Percentiles rank a stretch among this genome's conserved stretches.
phyloP scores from a whole-genome alignment of 2,113 vertebrate species.

The Centropus bengalensis region DNA sequence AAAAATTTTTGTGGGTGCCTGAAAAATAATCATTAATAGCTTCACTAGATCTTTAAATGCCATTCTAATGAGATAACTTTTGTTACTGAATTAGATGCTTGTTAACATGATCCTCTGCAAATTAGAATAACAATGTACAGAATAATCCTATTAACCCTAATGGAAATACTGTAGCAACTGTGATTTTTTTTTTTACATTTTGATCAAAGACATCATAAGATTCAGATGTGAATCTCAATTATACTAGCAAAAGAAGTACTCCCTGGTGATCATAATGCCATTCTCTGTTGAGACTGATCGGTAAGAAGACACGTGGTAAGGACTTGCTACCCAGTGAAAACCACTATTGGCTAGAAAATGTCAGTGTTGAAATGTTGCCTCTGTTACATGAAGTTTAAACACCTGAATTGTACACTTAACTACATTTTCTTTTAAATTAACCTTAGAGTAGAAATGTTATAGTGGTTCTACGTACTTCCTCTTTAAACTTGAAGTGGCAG shows the following conservation, averaged over 20 bases:
- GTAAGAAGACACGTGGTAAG: rapidly evolving
- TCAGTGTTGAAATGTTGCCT: background rate
- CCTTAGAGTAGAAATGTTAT: background rate
- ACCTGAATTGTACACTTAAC: background rate
- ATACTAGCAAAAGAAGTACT: background rate
- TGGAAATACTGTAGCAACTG: background rate
- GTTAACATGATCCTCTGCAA: background rate
- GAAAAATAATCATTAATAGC: constrained; percentile 20
- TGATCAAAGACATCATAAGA: background rate
- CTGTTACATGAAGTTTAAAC: background rate
- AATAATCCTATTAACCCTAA: background rate
- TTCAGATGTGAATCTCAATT: background rate
- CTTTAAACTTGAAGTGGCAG: background rate
- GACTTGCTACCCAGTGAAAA: background rate
- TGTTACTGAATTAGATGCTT: background rate
- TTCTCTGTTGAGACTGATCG: background rate
- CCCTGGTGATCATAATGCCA: background rate
- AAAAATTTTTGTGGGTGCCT: background rate
- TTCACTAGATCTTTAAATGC: constrained; percentile 29
- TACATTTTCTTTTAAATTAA: background rate
- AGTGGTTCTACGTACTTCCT: background rate
- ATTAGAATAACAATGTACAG: background rate
- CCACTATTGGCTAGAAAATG: background rate
- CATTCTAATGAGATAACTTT: constrained; percentile 4
- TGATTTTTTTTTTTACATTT: background rate